Evolutionary conservation across 1,140 invertebrate genomes (phyloP).

Genomic region (Cyclina sinensis): DNA sequence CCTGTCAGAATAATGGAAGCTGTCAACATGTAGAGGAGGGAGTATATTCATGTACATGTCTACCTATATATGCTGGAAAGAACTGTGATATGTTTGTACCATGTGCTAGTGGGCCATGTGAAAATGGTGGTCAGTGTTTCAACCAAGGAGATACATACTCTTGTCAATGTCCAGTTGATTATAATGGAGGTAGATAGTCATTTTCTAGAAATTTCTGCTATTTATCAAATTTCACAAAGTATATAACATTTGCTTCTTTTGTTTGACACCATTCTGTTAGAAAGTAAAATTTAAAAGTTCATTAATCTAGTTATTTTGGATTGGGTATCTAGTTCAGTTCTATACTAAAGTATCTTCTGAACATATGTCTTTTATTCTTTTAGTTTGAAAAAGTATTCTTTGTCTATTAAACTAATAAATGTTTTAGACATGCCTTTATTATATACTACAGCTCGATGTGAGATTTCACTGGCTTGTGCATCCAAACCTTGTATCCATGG

Average conservation of each 20-base stretch:
- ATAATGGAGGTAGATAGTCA: conserved; percentile 63
- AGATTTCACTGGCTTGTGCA: conserved; percentile 78
- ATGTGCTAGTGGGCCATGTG: conserved; percentile 71
- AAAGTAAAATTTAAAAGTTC: too few species aligned
- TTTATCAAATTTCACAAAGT: too few species aligned
- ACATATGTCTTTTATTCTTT: too few species aligned
- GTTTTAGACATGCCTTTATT: too few species aligned
- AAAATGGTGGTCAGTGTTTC: conserved; percentile 72
- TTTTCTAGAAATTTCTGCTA: too few species aligned
- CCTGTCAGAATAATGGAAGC: conserved; percentile 63
- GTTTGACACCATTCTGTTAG: not conserved
- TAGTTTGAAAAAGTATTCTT: too few species aligned
- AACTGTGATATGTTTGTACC: conserved; percentile 71
- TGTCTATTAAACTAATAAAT: too few species aligned
- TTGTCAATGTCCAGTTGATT: conserved; percentile 67
- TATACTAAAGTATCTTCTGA: too few species aligned
- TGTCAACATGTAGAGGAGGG: conserved; percentile 64
- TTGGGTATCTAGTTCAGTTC: too few species aligned
- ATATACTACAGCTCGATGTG: conserved; percentile 75
- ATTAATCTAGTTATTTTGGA: too few species aligned
- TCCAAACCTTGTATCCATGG: conserved; percentile 60
- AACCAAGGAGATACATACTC: conserved; percentile 65
- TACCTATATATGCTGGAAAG: conserved; percentile 61
- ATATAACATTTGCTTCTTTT: too few species aligned
- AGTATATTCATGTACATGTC: conserved; percentile 71